Conservation (phyloP, 2,888 invertebrate genomes). For the Lobophora halterata region DNA sequence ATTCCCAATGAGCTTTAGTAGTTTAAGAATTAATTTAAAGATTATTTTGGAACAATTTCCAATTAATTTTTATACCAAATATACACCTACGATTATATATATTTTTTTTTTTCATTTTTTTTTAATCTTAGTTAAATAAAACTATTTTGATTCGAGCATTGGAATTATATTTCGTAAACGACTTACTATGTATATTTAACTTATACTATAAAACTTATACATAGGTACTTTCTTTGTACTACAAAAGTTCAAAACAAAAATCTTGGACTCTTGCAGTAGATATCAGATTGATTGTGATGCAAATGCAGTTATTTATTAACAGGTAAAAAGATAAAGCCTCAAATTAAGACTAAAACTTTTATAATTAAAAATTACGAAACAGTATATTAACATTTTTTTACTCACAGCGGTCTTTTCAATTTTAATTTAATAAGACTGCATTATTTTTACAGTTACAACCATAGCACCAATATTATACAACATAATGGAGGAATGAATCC, state of each 20-base stretch:
- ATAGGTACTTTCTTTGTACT: too few relatives aligned
- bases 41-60: constrained; percentile 56
- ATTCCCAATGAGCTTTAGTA: constrained; percentile 35
- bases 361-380: too few relatives aligned
- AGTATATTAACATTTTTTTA: too few relatives aligned
- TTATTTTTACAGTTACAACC: constrained; percentile 15
- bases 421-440: background rate
- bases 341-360: constrained; percentile 11
- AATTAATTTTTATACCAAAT: constrained; percentile 76
- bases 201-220: background rate
- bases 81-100: constrained; percentile 51
- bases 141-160: constrained; percentile 50
- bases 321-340: constrained; percentile 14
- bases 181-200: constrained; percentile 6
- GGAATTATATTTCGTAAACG: constrained; percentile 50
- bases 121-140: constrained; percentile 25
- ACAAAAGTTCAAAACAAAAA: background rate
- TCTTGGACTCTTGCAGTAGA: constrained; percentile 15
- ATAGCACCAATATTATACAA: constrained; percentile 11
- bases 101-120: constrained; percentile 26
- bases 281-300: constrained; percentile 22
- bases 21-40: constrained; percentile 50
- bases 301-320: constrained; percentile 22
- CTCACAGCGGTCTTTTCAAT: constrained; percentile 1
- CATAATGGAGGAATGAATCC: background rate